These are phyloP conservation scores for Tupaia tana DNA, from an alignment of 2,113 vertebrate genomes.

Conservation along the genomic window DNA sequence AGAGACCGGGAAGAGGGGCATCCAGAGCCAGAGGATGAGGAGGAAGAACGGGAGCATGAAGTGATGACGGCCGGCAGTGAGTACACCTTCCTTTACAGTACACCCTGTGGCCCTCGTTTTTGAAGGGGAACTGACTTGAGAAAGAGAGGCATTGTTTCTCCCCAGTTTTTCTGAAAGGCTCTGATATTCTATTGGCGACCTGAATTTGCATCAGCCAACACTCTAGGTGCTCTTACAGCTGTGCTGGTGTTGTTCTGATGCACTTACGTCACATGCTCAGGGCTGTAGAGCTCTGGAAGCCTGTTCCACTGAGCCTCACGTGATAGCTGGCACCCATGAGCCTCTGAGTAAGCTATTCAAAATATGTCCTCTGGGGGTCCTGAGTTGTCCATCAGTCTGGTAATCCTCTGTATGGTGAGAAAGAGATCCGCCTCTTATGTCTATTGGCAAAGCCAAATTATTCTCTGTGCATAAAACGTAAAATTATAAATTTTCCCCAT, in stretches of 20 bases:
- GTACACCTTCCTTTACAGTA: constrained; percentile 76
- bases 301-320: not conserved
- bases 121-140: not conserved
- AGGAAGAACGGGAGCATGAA: constrained; percentile 97
- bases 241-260: not conserved
- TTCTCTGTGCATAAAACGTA: constrained; percentile 15
- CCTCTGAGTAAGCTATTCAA: constrained; percentile 21
- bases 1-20: constrained; percentile 95
- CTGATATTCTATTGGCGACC: not conserved
- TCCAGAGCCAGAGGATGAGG: constrained; percentile 95
- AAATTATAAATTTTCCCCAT: constrained; percentile 20
- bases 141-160: not conserved
- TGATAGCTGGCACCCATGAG: not conserved
- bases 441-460: not conserved
- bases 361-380: not conserved
- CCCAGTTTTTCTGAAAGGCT: constrained; percentile 2
- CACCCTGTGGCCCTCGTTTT: not conserved
- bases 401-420: not conserved
- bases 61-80: constrained; percentile 99
- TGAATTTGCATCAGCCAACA: constrained; percentile 27
- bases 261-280: not conserved
- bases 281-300: constrained; percentile 1
- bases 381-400: not conserved
- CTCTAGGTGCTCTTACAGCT: not conserved
- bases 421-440: not conserved